A percentile compares a stretch with the other conserved stretches of the same genome.
phyloP scores from a whole-genome alignment of 2,113 vertebrate genomes.

The Centropus unirufus region DNA sequence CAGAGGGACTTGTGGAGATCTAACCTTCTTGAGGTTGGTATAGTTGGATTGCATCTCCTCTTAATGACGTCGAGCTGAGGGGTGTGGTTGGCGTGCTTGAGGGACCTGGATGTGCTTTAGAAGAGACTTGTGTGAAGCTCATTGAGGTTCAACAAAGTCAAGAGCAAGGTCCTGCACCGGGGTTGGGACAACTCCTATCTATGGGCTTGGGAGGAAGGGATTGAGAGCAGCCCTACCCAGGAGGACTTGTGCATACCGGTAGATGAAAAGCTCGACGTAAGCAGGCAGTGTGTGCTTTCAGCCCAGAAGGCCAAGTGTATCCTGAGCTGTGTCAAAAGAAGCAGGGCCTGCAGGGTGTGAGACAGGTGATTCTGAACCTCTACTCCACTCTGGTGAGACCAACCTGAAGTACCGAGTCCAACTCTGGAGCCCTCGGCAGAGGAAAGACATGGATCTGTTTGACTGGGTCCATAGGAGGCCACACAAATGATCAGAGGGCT shows the following conservation, averaged over 20 bases:
- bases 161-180: background rate
- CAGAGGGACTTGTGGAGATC: background rate
- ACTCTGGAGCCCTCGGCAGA: background rate
- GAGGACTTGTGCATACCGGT: fast-evolving
- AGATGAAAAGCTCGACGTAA: background rate
- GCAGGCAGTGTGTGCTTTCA: fast-evolving
- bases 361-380: background rate
- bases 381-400: background rate
- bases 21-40: fast-evolving
- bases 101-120: background rate
- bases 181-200: fast-evolving
- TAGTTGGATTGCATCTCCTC: background rate
- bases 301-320: fast-evolving
- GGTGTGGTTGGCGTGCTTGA: fast-evolving
- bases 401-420: background rate
- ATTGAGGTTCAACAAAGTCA: background rate
- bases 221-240: background rate
- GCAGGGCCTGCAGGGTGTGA: fast-evolving
- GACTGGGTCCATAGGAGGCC: background rate
- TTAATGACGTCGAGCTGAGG: background rate
- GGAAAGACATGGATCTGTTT: fast-evolving
- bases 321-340: background rate
- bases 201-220: background rate
- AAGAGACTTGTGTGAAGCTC: fast-evolving
- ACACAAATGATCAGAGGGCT: background rate